Conservation (phyloP, 2,797 vertebrate genomes). For the Parotocinclus haroldoi region DNA sequence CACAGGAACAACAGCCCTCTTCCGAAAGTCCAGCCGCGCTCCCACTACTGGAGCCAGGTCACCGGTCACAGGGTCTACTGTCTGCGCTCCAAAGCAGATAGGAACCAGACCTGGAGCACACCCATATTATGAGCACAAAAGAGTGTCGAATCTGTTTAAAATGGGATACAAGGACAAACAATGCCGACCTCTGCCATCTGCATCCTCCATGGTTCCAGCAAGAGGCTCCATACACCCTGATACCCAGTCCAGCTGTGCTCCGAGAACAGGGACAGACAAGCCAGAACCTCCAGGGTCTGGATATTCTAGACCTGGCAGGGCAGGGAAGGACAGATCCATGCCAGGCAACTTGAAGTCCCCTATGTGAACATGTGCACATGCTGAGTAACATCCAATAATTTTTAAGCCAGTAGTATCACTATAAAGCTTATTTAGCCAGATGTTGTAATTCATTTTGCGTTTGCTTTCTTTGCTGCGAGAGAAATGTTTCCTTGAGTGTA, state of each 20-base stretch:
- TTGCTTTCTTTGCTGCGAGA: too few species aligned
- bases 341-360: conserved; percentile 73
- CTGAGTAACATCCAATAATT: too few species aligned
- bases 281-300: conserved; percentile 83
- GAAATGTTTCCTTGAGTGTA: too few species aligned
- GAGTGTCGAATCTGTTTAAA: neutral
- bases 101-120: conserved; percentile 77
- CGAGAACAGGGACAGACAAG: conserved; percentile 81
- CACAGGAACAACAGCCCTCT: conserved; percentile 69
- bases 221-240: conserved; percentile 66
- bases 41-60: conserved; percentile 75
- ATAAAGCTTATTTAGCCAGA: too few species aligned
- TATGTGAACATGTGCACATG: conserved; percentile 53
- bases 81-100: conserved; percentile 74
- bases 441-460: too few species aligned
- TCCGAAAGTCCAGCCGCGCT: conserved; percentile 67
- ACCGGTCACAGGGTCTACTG: conserved; percentile 77
- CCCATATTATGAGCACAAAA: neutral
- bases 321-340: conserved; percentile 71
- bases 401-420: too few species aligned
- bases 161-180: neutral
- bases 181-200: conserved; percentile 76
- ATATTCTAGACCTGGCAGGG: conserved; percentile 82
- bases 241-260: conserved; percentile 69
- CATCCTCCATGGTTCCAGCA: conserved; percentile 85